A percentile compares a stretch with the other conserved stretches of the same genome.
Evolutionary conservation across 2,888 invertebrate species (phyloP).

Genomic region (Leptopilina syphax): DNA sequence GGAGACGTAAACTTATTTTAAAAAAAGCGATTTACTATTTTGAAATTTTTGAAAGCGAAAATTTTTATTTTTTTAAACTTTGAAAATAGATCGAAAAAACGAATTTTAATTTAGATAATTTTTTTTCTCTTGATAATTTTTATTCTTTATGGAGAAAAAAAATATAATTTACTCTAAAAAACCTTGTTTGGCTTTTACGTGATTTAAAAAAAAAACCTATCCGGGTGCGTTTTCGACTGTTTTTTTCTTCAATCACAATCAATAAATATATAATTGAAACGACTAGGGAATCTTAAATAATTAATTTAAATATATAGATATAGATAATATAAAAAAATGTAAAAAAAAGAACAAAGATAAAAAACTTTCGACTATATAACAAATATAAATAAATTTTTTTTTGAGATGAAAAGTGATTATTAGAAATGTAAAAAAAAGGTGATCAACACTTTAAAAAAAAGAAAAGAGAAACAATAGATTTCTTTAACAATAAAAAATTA

Average conservation of each 20-base stretch:
- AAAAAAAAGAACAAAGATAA: constrained; percentile 40
- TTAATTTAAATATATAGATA: not conserved
- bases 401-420: not conserved
- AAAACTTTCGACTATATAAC: constrained; percentile 32
- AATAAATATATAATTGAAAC: constrained; percentile 14
- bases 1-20: not conserved
- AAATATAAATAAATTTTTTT: not conserved
- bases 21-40: too few species aligned
- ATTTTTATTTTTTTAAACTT: too few species aligned
- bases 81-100: too few species aligned
- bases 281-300: constrained; percentile 12
- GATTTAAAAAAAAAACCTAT: not conserved
- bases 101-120: too few species aligned
- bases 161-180: too few species aligned
- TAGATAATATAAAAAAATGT: not conserved
- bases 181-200: too few species aligned
- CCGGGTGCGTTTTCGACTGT: not conserved
- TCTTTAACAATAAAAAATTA: constrained; percentile 59
- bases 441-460: constrained; percentile 13
- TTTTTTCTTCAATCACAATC: not conserved
- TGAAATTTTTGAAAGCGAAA: too few species aligned
- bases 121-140: too few species aligned
- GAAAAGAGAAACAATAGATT: constrained; percentile 15
- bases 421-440: not conserved
- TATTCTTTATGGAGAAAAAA: too few species aligned